Conservation (phyloP, 2,888 invertebrate genomes). For the Onthophagus sagittarius region DNA sequence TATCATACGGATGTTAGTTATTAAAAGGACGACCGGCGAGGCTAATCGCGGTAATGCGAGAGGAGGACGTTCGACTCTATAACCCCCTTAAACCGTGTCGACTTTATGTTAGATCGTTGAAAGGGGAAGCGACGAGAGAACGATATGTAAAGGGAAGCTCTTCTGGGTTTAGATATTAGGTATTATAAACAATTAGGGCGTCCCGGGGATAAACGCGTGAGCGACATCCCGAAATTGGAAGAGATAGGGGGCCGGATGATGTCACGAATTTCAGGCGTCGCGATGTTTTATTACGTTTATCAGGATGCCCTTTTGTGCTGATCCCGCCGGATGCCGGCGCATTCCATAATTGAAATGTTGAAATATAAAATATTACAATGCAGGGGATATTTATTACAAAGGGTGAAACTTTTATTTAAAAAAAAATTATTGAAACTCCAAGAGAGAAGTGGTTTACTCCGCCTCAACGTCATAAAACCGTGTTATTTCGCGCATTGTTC, state of each 20-base stretch:
- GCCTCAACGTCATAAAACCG: not conserved
- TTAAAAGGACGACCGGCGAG: constrained; percentile 47
- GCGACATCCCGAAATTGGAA: not conserved
- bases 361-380: not conserved
- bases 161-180: not conserved
- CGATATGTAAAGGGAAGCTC: not conserved
- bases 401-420: no score
- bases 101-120: not conserved
- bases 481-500: not conserved
- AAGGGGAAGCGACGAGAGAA: not conserved
- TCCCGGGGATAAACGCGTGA: not conserved
- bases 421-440: no score
- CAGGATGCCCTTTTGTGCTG: not conserved
- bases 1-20: constrained; percentile 48
- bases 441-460: not conserved
- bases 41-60: constrained; percentile 47
- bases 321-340: not conserved
- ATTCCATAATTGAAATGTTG: not conserved
- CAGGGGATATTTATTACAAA: not conserved
- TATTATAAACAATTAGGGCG: not conserved
- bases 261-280: not conserved
- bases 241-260: not conserved
- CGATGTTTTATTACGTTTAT: not conserved
- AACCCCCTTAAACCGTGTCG: constrained; percentile 24
- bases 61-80: constrained; percentile 38